These are phyloP conservation scores for Parauchenoglanis ngamensis DNA, from an alignment of 2,797 vertebrate genomes.

Conservation along the genomic window DNA sequence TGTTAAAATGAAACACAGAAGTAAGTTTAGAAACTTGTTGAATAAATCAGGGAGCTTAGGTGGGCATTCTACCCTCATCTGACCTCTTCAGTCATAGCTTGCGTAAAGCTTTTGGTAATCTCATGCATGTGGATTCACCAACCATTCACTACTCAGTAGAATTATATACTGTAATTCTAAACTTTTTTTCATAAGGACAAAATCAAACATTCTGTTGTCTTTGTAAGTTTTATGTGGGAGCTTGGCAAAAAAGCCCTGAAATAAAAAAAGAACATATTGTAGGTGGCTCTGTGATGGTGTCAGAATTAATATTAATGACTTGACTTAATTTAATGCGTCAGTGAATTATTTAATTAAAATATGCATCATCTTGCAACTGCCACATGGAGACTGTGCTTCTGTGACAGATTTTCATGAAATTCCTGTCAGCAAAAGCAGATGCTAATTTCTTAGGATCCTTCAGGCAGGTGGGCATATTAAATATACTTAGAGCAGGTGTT, in stretches of 20 bases:
- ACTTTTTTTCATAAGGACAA: neutral
- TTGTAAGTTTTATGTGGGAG: neutral
- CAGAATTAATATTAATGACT: conserved; percentile 4
- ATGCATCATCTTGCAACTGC: neutral
- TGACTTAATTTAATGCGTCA: conserved; percentile 31
- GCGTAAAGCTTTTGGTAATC: neutral
- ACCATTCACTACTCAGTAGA: neutral
- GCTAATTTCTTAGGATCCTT: neutral
- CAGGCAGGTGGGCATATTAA: conserved; percentile 20
- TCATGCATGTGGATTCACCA: neutral
- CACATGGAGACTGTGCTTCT: conserved; percentile 3
- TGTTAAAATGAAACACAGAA: conserved; percentile 7
- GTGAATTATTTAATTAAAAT: conserved; percentile 18
- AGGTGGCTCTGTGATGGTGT: neutral
- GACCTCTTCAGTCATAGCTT: neutral
- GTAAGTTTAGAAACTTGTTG: neutral
- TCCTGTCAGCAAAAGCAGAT: conserved; percentile 23
- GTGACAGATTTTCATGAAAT: conserved; percentile 24
- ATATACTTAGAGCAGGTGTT: conserved; percentile 7
- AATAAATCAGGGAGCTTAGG: neutral
- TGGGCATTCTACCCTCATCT: neutral
- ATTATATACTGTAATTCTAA: neutral
- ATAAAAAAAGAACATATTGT: neutral
- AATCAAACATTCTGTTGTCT: neutral
- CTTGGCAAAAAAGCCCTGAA: neutral